Evolutionary conservation across 2,888 invertebrate species (phyloP).

Genomic region (Chrysolina oricalcia): DNA sequence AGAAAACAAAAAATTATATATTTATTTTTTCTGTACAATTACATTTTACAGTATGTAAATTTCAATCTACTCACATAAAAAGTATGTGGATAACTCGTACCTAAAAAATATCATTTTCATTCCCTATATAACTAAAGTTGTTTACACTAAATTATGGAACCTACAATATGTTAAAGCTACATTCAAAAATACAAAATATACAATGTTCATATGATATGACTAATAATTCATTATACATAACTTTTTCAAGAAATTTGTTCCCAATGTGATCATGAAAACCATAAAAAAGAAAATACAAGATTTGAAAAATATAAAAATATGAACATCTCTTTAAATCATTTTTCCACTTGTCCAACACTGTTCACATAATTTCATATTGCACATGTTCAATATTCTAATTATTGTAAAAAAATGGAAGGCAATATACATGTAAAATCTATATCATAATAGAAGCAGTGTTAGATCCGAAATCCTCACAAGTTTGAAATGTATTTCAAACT

Average conservation of each 20-base stretch:
- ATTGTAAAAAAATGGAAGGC: slow-evolving; percentile 16
- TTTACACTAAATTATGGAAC: slow-evolving; percentile 24
- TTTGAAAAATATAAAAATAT: slow-evolving; percentile 18
- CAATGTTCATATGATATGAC: slow-evolving; percentile 23
- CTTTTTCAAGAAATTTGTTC: slow-evolving; percentile 19
- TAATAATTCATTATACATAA: slow-evolving; percentile 27
- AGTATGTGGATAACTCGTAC: slow-evolving; percentile 8
- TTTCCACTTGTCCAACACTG: slow-evolving; percentile 7
- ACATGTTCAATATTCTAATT: slow-evolving; percentile 14
- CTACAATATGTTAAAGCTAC: slow-evolving; percentile 43
- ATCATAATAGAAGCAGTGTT: slow-evolving; percentile 8
- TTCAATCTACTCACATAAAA: slow-evolving; percentile 27
- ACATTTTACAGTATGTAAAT: slow-evolving; percentile 3
- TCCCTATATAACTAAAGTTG: slow-evolving; percentile 23
- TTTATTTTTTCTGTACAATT: slow-evolving; percentile 30
- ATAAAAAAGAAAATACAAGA: background rate
- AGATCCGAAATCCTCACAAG: background rate
- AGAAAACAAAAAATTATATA: slow-evolving; percentile 30
- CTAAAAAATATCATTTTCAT: slow-evolving; percentile 20
- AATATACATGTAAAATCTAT: slow-evolving; percentile 20
- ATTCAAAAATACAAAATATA: slow-evolving; percentile 46
- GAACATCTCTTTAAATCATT: background rate
- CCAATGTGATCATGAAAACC: slow-evolving; percentile 18
- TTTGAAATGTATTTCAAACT: background rate
- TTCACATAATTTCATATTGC: slow-evolving; percentile 26